phyloP scores from a whole-genome alignment of 30 jellyfish, hydroid and myxozoan genomes.

The Clytia hemisphaerica region DNA sequence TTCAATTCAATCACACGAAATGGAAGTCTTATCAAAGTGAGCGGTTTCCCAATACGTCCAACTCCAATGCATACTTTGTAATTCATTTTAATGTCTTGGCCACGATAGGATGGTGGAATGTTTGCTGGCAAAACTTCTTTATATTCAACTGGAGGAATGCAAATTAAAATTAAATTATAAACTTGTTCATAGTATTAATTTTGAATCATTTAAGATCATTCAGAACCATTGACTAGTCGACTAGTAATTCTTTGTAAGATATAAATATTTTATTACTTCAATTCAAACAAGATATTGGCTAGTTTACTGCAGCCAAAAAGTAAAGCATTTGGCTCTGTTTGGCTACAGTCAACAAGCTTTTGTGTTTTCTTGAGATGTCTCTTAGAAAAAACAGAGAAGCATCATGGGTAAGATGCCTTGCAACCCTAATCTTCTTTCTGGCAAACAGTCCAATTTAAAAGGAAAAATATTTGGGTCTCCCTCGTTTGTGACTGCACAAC shows the following conservation, averaged over 20 bases:
- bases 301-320: no score
- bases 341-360: no score
- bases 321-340: no score
- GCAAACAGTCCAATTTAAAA: no score
- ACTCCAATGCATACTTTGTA: slow-evolving; percentile 86
- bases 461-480: no score
- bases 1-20: slow-evolving; percentile 54
- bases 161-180: neutral
- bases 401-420: no score
- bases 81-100: slow-evolving; percentile 67
- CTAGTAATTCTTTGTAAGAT: neutral
- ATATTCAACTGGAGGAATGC: slow-evolving; percentile 45
- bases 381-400: no score
- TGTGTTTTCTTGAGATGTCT: no score
- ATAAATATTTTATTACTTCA: neutral
- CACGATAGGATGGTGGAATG: slow-evolving; percentile 87
- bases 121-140: slow-evolving; percentile 57
- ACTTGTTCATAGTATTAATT: neutral
- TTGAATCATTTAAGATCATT: no score
- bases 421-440: no score
- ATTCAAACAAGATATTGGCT: no score
- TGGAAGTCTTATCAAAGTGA: slow-evolving; percentile 62
- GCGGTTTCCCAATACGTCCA: slow-evolving; percentile 73
- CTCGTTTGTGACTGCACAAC: no score
- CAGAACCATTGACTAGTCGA: neutral